These are phyloP conservation scores for Cyrtodaria siliqua DNA, from an alignment of 2,888 invertebrate species.

Conservation along the genomic window DNA sequence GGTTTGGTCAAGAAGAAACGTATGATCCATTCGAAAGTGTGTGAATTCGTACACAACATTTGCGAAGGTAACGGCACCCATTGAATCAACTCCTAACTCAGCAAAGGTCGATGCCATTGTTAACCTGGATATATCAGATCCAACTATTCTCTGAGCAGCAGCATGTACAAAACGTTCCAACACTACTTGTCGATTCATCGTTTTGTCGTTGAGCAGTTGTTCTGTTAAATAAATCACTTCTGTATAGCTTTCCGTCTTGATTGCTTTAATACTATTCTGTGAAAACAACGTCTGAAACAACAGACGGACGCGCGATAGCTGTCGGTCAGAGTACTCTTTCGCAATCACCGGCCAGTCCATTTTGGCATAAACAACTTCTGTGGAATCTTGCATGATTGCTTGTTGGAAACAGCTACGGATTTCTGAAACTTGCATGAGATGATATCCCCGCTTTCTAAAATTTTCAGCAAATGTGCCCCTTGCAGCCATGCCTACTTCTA, in stretches of 20 bases:
- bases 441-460: constrained; percentile 29
- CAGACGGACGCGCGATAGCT: not conserved
- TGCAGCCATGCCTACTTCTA: constrained; percentile 68
- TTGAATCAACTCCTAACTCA: constrained; percentile 8
- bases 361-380: constrained; percentile 20
- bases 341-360: constrained; percentile 24
- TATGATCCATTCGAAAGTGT: not conserved
- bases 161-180: too few species aligned
- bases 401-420: constrained; percentile 52
- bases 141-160: not conserved
- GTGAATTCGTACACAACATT: constrained; percentile 1
- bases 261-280: too few species aligned
- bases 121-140: not conserved
- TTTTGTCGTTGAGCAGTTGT: too few species aligned
- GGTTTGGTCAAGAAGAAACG: not conserved
- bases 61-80: not conserved
- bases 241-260: too few species aligned
- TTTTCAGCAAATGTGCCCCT: constrained; percentile 34
- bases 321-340: constrained; percentile 22
- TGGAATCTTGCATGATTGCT: constrained; percentile 35
- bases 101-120: not conserved
- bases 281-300: too few species aligned
- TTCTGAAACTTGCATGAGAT: constrained; percentile 20
- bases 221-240: too few species aligned
- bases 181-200: too few species aligned